These are phyloP conservation scores for Ctenoplectra terminalis DNA, from an alignment of 1,140 invertebrate genomes.

Conservation along the genomic window DNA sequence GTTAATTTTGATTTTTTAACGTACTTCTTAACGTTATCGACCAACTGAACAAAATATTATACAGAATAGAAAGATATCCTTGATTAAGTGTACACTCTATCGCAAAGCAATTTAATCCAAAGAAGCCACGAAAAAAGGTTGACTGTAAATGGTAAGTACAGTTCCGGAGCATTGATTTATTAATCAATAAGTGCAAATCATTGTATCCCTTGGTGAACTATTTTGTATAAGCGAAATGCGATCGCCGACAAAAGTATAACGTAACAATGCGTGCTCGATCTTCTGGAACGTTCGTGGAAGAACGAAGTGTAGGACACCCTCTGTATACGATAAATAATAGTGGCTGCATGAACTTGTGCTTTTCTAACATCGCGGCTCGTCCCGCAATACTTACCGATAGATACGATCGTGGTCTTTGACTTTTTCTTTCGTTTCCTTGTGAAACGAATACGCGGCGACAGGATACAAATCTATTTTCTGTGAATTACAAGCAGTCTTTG, in stretches of 20 bases:
- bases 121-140: background rate
- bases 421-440: conserved; percentile 51
- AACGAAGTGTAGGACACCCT: conserved; percentile 61
- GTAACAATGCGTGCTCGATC: conserved; percentile 76
- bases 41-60: too few relatives aligned
- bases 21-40: too few relatives aligned
- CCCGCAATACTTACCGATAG: conserved; percentile 63
- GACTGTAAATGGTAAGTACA: conserved; percentile 50
- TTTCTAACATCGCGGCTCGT: conserved; percentile 70
- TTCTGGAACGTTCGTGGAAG: conserved; percentile 70
- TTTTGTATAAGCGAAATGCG: conserved; percentile 66
- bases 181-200: conserved; percentile 81
- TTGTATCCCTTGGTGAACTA: conserved; percentile 59
- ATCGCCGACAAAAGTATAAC: conserved; percentile 74
- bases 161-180: conserved; percentile 76
- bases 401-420: conserved; percentile 56
- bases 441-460: conserved; percentile 39
- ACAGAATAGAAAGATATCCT: background rate
- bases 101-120: background rate
- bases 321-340: conserved; percentile 78
- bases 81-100: background rate
- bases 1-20: too few relatives aligned
- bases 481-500: too few relatives aligned
- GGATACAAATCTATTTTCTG: conserved; percentile 41
- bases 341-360: conserved; percentile 79